Evolutionary conservation across 1,140 invertebrate genomes (phyloP).

Genomic region (Andrena cerasifolii): DNA sequence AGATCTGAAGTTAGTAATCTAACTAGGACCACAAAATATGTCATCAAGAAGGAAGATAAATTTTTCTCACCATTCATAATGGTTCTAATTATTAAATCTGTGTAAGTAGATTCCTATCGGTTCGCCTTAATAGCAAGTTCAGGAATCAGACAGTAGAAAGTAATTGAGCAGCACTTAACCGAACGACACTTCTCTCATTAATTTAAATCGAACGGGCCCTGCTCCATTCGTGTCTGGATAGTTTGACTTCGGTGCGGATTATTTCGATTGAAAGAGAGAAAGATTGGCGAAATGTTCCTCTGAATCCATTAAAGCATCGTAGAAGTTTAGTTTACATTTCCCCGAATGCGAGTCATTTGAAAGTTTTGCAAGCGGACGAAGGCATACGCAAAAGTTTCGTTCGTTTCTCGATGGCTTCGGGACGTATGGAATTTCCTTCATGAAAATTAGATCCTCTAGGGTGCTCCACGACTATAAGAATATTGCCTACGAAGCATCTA

Average conservation of each 20-base stretch:
- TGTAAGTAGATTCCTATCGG: too few species aligned
- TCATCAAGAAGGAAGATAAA: too few species aligned
- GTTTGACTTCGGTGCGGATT: background rate
- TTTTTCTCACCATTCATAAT: too few species aligned
- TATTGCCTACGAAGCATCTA: background rate
- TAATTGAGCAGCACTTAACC: background rate
- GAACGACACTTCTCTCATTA: background rate
- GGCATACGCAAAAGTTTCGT: background rate
- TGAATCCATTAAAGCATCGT: background rate
- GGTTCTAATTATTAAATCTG: too few species aligned
- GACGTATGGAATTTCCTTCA: background rate
- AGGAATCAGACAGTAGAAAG: too few species aligned
- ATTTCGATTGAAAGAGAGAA: background rate
- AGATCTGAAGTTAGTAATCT: too few species aligned
- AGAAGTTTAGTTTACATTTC: conserved; percentile 26
- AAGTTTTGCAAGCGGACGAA: conserved; percentile 14
- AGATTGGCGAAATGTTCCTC: background rate
- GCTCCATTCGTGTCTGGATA: background rate
- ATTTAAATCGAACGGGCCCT: background rate
- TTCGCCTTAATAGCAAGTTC: too few species aligned
- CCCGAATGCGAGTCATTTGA: conserved; percentile 14
- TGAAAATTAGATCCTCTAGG: background rate
- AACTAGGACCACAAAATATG: too few species aligned
- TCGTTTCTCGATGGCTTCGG: conserved; percentile 1
- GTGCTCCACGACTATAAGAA: too few species aligned